Conservation (phyloP, 2,113 vertebrate genomes). For the Camelus bactrianus region DNA sequence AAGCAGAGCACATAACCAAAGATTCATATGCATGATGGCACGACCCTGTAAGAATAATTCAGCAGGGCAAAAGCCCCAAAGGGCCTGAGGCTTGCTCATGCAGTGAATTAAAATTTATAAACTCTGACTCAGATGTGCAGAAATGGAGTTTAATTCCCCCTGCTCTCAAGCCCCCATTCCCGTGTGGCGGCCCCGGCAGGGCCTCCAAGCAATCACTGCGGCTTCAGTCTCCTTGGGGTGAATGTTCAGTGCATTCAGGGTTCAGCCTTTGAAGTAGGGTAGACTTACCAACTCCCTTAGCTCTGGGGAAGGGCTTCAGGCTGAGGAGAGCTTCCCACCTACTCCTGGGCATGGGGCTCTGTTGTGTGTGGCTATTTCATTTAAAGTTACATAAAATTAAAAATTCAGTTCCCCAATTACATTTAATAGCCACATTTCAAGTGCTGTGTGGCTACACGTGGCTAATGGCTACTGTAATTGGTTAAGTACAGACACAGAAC, state of each 20-base stretch:
- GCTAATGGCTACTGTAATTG: neutral
- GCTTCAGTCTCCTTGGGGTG: neutral
- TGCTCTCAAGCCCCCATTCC: neutral
- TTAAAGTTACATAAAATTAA: neutral
- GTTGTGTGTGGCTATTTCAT: neutral
- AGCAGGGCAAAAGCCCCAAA: slow-evolving; percentile 59
- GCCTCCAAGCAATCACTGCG: neutral
- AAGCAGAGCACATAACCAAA: slow-evolving; percentile 50
- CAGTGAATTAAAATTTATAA: slow-evolving; percentile 58
- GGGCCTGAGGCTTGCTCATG: slow-evolving; percentile 56
- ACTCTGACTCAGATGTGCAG: slow-evolving; percentile 5
- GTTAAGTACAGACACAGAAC: neutral
- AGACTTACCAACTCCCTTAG: neutral
- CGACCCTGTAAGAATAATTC: slow-evolving; percentile 56
- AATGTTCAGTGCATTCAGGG: neutral
- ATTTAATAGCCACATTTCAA: neutral
- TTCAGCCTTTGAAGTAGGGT: neutral
- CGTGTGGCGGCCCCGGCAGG: neutral
- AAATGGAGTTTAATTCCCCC: slow-evolving; percentile 26
- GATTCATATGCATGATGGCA: neutral
- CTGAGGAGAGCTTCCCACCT: neutral
- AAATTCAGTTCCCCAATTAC: neutral
- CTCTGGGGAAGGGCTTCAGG: neutral
- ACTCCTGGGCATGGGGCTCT: neutral
- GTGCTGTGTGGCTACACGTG: neutral